These are phyloP conservation scores for Bradypus variegatus DNA, from an alignment of 2,797 vertebrate genomes.

Conservation along the genomic window DNA sequence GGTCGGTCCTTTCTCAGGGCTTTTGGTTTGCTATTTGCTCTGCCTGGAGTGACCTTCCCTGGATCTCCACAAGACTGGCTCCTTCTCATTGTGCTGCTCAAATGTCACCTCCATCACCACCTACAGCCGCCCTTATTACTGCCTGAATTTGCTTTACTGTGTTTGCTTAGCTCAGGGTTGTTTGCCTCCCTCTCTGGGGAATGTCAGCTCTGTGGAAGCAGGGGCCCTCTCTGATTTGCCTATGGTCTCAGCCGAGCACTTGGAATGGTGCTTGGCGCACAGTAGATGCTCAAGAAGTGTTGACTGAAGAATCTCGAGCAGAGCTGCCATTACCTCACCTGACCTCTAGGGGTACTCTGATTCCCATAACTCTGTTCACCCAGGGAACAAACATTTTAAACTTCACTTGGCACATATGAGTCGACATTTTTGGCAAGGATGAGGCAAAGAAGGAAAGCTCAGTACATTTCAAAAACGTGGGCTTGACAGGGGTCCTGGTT, in stretches of 20 bases:
- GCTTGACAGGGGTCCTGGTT: background rate
- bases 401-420: background rate
- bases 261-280: background rate
- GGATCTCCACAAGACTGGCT: background rate
- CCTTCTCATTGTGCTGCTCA: background rate
- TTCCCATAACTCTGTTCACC: background rate
- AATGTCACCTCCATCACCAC: background rate
- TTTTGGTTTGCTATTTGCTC: background rate
- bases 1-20: background rate
- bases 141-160: background rate
- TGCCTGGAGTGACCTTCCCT: background rate
- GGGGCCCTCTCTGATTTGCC: background rate
- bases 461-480: background rate
- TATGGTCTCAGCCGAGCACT: background rate
- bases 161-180: background rate
- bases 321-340: background rate
- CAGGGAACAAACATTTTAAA: background rate
- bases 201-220: background rate
- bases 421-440: background rate
- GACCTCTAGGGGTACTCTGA: background rate
- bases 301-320: background rate
- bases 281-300: background rate
- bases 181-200: background rate
- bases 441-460: background rate
- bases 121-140: fast-evolving